Evolutionary conservation across 2,888 invertebrate species (phyloP), one percentile per base, ranked within the genome.

Genomic region (Cenopis cana): DNA sequence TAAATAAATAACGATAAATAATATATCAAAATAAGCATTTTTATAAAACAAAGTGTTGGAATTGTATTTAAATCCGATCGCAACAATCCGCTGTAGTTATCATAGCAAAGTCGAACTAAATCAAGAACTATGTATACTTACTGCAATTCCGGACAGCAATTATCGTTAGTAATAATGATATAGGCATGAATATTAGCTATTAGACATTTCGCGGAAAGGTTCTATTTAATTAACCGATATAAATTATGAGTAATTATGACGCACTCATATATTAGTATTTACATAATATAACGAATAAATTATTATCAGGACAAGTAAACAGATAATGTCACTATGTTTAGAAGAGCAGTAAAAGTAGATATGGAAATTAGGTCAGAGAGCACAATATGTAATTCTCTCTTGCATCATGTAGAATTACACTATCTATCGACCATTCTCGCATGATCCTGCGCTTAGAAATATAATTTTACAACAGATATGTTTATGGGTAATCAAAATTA

Each of bases 331-430:
- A 20, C 38, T 38, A n/a, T 60, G 60, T 60, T 60, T 24, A 24
- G 41, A 41, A 41, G 46, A 24, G 46, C 60, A 46, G 24, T 29
- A 60, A 60, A 60, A 46, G 24, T 60, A 46, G 60, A 29, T 46
- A 60, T 46, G 60, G n/a, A 12, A 57, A 12, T 36, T 6, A 24
- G 41, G 60, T 60, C 60, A 60, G 46, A 60, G 46, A 56, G 66
- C 14, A 14, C 20, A 46, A 36, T 36, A 10, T 56, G 5, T 29
- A 49, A 49, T 33, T 24, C 56, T 33, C 49, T 55, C 57, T 49
- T 41, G n/a, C 33, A 36, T 46, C n/a, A 57, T 67, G 14, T 29
- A 29, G 36, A 49, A 33, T 46, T n/a, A 54, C 29, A 46, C n/a
- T 24, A 60, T 46, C n/a, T 46, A 41, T 38, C 41, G 12, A 12